phyloP scores from a whole-genome alignment of 2,797 vertebrate genomes.

The Ceyx erithaca region DNA sequence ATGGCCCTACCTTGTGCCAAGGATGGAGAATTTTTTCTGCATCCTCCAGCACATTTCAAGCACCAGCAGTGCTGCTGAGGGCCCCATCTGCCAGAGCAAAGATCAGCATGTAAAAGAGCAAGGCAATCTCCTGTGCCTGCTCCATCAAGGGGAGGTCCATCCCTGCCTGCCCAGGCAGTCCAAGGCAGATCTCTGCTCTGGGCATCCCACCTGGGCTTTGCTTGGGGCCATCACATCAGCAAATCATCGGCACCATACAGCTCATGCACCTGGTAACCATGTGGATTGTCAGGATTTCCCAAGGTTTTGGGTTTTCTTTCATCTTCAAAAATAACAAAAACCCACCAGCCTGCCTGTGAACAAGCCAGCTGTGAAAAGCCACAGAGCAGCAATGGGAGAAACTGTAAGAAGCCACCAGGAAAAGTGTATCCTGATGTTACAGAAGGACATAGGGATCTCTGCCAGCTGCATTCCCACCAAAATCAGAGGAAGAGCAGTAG shows the following conservation, averaged over 20 bases:
- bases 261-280: rapidly evolving
- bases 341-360: not conserved
- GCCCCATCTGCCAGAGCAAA: not conserved
- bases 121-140: not conserved
- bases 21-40: not conserved
- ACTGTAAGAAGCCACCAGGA: not conserved
- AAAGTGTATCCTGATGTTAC: rapidly evolving
- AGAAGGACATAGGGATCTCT: not conserved
- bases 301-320: not conserved
- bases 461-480: not conserved
- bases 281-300: not conserved
- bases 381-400: not conserved
- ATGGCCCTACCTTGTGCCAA: not conserved
- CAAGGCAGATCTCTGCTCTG: not conserved
- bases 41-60: not conserved
- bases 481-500: not conserved
- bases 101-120: not conserved
- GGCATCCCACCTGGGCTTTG: not conserved
- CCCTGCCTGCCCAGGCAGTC: rapidly evolving
- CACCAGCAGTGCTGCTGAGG: not conserved
- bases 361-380: not conserved
- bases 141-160: not conserved
- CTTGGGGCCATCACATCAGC: not conserved
- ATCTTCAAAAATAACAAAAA: not conserved
- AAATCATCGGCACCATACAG: not conserved